Conservation (phyloP, 2,797 vertebrate species). For the Ciconia nigra region DNA sequence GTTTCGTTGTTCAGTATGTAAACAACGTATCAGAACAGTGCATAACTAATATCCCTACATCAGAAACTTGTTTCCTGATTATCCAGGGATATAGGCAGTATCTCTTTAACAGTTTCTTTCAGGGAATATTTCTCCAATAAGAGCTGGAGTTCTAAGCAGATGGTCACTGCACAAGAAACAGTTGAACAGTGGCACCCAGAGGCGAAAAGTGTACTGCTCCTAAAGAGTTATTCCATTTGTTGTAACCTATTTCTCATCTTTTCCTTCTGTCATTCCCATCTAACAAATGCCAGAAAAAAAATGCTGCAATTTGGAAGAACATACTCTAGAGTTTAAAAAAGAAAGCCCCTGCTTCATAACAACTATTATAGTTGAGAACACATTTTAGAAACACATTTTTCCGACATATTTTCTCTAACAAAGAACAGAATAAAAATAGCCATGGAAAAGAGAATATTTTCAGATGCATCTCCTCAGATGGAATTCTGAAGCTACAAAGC, state of each 20-base stretch:
- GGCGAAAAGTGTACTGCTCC: constrained; percentile 66
- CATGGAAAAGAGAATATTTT: background rate
- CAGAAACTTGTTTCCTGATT: constrained; percentile 50
- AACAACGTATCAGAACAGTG: constrained; percentile 27
- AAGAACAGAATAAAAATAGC: constrained; percentile 48
- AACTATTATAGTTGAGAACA: constrained; percentile 5
- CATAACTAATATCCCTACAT: constrained; percentile 23
- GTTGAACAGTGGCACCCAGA: constrained; percentile 81
- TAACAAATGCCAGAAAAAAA: constrained; percentile 34
- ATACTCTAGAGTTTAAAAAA: constrained; percentile 6
- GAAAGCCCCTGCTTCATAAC: background rate
- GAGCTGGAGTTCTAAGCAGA: constrained; percentile 38
- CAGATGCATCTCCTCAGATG: background rate
- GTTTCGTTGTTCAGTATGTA: constrained; percentile 37
- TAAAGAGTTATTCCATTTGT: constrained; percentile 11
- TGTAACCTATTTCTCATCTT: constrained; percentile 25
- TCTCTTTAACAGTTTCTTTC: constrained; percentile 70
- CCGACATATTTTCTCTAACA: constrained; percentile 16
- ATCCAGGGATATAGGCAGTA: constrained; percentile 44
- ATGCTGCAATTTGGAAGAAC: background rate
- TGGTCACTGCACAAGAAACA: constrained; percentile 68
- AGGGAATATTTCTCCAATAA: constrained; percentile 39
- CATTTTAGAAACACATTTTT: constrained; percentile 23
- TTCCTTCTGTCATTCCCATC: constrained; percentile 31
- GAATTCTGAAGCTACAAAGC: background rate